phyloP scores from a whole-genome alignment of 2,113 vertebrate genomes.

The Stigmatopora nigra region DNA sequence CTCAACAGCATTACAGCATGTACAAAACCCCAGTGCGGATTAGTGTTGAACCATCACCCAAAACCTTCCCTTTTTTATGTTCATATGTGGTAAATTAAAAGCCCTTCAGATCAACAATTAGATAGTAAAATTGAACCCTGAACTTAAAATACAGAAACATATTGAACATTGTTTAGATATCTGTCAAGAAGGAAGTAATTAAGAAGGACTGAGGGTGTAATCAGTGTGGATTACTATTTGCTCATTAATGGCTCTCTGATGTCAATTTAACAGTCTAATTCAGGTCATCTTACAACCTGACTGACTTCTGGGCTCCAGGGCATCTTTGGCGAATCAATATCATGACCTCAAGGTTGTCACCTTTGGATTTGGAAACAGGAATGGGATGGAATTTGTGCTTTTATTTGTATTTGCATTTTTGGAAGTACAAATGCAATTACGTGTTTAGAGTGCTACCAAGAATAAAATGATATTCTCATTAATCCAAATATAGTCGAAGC shows the following conservation, averaged over 20 bases:
- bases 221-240: conserved; percentile 50
- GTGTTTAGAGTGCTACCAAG: neutral
- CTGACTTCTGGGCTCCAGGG: conserved; percentile 44
- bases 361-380: conserved; percentile 31
- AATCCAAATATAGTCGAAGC: neutral
- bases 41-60: too few relatives aligned
- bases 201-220: conserved; percentile 34
- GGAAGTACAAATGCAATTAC: neutral
- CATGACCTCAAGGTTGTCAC: conserved; percentile 49
- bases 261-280: conserved; percentile 50
- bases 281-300: conserved; percentile 55
- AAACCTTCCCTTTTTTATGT: too few relatives aligned
- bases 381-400: neutral
- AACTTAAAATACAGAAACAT: neutral
- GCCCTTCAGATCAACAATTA: neutral
- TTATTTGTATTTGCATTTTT: neutral
- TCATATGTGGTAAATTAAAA: neutral
- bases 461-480: neutral
- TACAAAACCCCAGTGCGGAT: too few relatives aligned
- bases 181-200: conserved; percentile 24
- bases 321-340: conserved; percentile 56
- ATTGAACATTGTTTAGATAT: conserved; percentile 12
- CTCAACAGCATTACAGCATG: too few relatives aligned
- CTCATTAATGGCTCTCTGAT: conserved; percentile 56
- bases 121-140: neutral